Evolutionary conservation across 2,888 invertebrate genomes (phyloP).

Genomic region (Tiliacea citrago): DNA sequence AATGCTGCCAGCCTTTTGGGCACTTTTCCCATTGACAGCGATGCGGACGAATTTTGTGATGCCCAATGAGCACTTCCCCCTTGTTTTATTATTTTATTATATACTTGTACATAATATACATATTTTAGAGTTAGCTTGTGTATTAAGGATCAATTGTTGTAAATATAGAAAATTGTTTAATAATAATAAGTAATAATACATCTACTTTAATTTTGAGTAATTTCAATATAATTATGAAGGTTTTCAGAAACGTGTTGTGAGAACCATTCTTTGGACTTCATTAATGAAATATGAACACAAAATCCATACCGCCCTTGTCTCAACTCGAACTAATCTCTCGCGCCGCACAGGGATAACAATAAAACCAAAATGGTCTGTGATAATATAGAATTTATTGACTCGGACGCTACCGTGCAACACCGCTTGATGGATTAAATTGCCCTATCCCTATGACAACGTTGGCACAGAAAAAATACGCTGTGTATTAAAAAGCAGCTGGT

Average conservation of each 20-base stretch:
- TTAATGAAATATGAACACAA: slow-evolving; percentile 46
- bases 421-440: slow-evolving; percentile 91
- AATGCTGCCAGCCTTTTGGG: too few relatives aligned
- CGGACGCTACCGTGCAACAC: slow-evolving; percentile 82
- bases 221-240: not conserved
- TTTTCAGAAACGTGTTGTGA: not conserved
- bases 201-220: not conserved
- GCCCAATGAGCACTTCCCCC: too few relatives aligned
- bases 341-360: slow-evolving; percentile 81
- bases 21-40: too few relatives aligned
- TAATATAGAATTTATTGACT: slow-evolving; percentile 89
- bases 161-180: too few relatives aligned
- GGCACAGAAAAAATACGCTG: slow-evolving; percentile 89
- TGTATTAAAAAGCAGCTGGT: slow-evolving; percentile 90
- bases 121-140: too few relatives aligned
- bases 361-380: slow-evolving; percentile 87
- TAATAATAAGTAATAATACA: too few relatives aligned
- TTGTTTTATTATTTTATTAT: too few relatives aligned
- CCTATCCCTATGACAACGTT: slow-evolving; percentile 90
- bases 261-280: slow-evolving; percentile 4
- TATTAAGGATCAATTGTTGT: too few relatives aligned
- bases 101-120: too few relatives aligned
- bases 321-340: slow-evolving; percentile 79
- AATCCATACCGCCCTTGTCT: slow-evolving; percentile 55
- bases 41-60: too few relatives aligned